phyloP scores from a whole-genome alignment of 2,113 vertebrate genomes.

The Oncorhynchus masou region DNA sequence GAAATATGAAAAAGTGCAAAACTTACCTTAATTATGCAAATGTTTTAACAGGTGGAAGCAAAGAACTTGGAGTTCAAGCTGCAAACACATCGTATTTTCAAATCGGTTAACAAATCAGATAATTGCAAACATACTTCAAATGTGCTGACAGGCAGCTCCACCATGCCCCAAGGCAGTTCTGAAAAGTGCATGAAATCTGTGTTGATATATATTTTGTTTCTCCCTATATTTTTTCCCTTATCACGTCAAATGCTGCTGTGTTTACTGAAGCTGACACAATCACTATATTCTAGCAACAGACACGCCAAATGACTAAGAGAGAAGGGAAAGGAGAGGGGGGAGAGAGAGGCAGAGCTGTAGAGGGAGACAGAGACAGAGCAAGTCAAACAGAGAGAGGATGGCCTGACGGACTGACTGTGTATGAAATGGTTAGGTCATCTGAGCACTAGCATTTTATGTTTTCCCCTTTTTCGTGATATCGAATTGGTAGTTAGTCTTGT shows the following conservation, averaged over 20 bases:
- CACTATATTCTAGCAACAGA: constrained; percentile 3
- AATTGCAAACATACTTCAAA: constrained; percentile 72
- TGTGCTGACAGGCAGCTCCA: constrained; percentile 60
- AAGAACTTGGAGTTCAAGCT: constrained; percentile 39
- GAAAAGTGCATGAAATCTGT: constrained; percentile 66
- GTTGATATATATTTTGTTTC: constrained; percentile 55
- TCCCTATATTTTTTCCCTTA: constrained; percentile 35
- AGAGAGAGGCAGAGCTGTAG: neutral
- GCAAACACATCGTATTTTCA: constrained; percentile 59
- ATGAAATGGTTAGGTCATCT: constrained; percentile 14
- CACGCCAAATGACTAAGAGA: too few species aligned
- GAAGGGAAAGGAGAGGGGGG: neutral
- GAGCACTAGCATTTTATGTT: constrained; percentile 29
- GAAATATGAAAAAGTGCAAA: too few species aligned
- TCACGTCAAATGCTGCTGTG: constrained; percentile 49
- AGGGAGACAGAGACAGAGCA: too few species aligned
- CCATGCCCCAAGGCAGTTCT: constrained; percentile 46
- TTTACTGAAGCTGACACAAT: constrained; percentile 51
- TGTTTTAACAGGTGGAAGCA: too few species aligned
- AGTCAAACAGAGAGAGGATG: too few species aligned
- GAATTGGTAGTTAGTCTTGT: too few species aligned
- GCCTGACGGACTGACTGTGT: neutral
- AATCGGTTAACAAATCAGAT: constrained; percentile 71
- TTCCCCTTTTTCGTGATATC: too few species aligned
- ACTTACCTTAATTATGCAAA: too few species aligned